Base-by-base conservation (phyloP, 1,140 invertebrate genomes). In the Venturia canescens region DNA sequence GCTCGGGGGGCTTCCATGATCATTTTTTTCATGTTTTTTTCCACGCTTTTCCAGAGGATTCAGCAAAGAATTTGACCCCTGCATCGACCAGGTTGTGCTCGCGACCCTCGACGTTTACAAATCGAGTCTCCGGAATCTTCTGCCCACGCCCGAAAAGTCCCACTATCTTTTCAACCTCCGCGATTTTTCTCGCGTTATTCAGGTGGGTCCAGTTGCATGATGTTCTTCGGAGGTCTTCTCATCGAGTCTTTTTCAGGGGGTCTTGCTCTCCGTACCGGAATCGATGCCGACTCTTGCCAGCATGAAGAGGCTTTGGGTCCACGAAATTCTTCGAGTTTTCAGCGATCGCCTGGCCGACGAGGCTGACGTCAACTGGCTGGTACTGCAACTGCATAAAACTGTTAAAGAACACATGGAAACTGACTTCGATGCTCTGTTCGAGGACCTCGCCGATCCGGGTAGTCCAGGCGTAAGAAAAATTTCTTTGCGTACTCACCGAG, bases 91-190 rank as follows among this genome's bases (percentile, higher is more conserved):
- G 91, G 94, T 99, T 67, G 97, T 99, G 1, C 88, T 93, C 27
- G 97, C 96, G 0, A 99, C 98, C 5, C 90, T 99, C 63, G 94
- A 96, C 75, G 93, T 99, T 1, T 99, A 99, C 90, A 97, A 98
- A 88, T 92, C 95, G 85, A 96, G 97, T 81, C 94, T 97, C 83
- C 86, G 92, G 11, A 96, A 97, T 92, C 92, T 99, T 26, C 90
- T 99, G 66, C 98, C 98, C 7, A 99, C 97, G 1, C 96, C 96
- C 0, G 93, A 96, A 2, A 98, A 98, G 87, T 98, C 96, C 1
- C 98, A 98, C 91, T 99, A 99, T 89, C 93, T 98, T 0, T 99
- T 99, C 90, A 99, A 99, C 92, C 93, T 99, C 80, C 93, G 98
- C 85, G 98, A 99, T 91, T 98, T 98, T 89, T 97, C 97, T 3